Evolutionary conservation across 2,888 invertebrate genomes (phyloP).

Genomic region (Melinaea menophilus): DNA sequence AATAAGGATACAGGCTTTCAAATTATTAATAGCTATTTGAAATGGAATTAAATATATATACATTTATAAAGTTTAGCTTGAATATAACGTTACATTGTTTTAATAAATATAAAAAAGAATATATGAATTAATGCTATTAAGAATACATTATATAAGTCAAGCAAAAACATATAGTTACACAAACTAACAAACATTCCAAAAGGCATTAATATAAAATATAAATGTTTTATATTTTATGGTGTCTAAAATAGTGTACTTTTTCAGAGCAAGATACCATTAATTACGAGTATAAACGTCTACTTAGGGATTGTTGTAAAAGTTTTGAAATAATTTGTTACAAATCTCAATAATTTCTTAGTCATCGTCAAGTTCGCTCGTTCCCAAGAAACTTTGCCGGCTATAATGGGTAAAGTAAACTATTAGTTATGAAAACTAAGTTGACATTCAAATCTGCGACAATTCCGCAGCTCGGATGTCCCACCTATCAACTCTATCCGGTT

Average conservation of each 20-base stretch:
- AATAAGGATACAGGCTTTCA: conserved; percentile 6
- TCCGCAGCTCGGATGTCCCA: conserved; percentile 31
- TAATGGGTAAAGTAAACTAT: conserved; percentile 60
- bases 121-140: too few species aligned
- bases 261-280: conserved; percentile 21
- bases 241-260: too few species aligned
- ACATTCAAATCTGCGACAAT: conserved; percentile 68
- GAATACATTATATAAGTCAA: too few species aligned
- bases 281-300: conserved; percentile 33
- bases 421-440: conserved; percentile 70
- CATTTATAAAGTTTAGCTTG: neutral
- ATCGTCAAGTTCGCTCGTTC: conserved; percentile 58
- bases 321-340: conserved; percentile 52
- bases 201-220: too few species aligned
- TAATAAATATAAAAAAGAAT: too few species aligned
- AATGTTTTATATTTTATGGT: too few species aligned
- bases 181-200: too few species aligned
- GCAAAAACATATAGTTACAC: too few species aligned
- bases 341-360: conserved; percentile 59
- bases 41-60: neutral
- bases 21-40: neutral
- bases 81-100: neutral
- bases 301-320: conserved; percentile 44
- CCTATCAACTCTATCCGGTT: conserved; percentile 21
- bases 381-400: conserved; percentile 53